Evolutionary conservation across 2,797 vertebrate species (phyloP), one percentile per base, ranked within the genome.

Genomic region (Glossophaga mutica): DNA sequence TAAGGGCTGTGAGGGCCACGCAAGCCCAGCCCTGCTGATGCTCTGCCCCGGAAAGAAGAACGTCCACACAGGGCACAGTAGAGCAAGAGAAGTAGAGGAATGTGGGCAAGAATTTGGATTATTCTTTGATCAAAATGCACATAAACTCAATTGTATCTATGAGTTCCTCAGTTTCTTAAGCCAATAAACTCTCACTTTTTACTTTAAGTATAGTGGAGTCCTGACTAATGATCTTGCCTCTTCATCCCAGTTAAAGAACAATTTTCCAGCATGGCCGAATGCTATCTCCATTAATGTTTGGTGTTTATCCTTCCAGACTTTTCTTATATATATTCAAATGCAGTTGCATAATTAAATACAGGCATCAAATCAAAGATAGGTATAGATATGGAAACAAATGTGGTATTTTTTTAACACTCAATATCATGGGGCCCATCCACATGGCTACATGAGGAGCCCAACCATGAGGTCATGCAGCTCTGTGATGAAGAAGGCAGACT

Each of bases 1-100:
- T 34, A 1, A 32, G 50, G 48, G 8, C 5, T 19, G 1, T 6
- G 29, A 32, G 34, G 37, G 7, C 37, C 46, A 3, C 1, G 1
- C 6, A 14, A 70, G 21, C 42, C 74, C 29, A 73, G n/a, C 9
- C n/a, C 39, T 6, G n/a, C 9, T 32, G n/a, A 10, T 3, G 19
- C 24, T 39, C 39, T 42, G 26, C 42, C 14, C 26, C 0, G 24
- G 79, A n/a, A 84, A 37, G 14, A 34, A n/a, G 21, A 14, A 65
- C 3, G 32, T 15, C 32, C 22, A 34, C 14, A 37, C 12, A 22
- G 6, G 12, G 19, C 1, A 9, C 42, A 73, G 55, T 19, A 34
- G 44, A 55, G 46, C 68, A 67, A 44, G 37, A 42, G 22, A 39
- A 24, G 24, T 4, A 52, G 29, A 77, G 22, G 26, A 29, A 67